These are phyloP conservation scores for Callyntrura guangdongensis DNA, from an alignment of 2,888 invertebrate species.

Conservation along the genomic window DNA sequence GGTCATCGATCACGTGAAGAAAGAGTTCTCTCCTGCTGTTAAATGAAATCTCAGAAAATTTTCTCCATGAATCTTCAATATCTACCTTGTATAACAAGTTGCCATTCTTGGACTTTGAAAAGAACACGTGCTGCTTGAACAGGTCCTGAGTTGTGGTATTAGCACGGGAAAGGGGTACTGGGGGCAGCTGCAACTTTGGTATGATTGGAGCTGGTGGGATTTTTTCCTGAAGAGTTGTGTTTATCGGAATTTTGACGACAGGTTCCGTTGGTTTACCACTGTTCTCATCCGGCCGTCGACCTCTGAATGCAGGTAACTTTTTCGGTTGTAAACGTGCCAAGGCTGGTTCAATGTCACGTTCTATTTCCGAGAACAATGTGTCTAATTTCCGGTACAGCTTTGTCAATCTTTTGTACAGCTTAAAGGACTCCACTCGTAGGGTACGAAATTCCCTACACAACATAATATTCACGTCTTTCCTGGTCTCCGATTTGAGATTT, in stretches of 20 bases:
- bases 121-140: constrained; percentile 72
- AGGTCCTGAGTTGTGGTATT: constrained; percentile 55
- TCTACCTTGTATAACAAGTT: constrained; percentile 72
- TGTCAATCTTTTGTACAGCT: constrained; percentile 44
- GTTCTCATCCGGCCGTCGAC: neutral
- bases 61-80: constrained; percentile 71
- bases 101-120: constrained; percentile 67
- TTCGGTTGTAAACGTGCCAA: constrained; percentile 67
- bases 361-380: constrained; percentile 63
- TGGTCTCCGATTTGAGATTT: constrained; percentile 48
- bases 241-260: neutral
- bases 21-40: constrained; percentile 72
- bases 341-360: constrained; percentile 43
- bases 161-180: constrained; percentile 48
- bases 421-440: constrained; percentile 47
- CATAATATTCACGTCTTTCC: constrained; percentile 59
- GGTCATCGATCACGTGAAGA: constrained; percentile 75
- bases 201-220: neutral
- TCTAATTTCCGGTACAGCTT: constrained; percentile 58
- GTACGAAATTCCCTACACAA: constrained; percentile 60
- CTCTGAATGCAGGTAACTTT: constrained; percentile 1
- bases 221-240: constrained; percentile 1
- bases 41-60: constrained; percentile 73
- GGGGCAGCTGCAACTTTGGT: constrained; percentile 32
- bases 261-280: neutral